Evolutionary conservation across 2,888 invertebrate species (phyloP), one percentile per base, ranked within the genome.

Genomic region (Zygaena filipendulae): DNA sequence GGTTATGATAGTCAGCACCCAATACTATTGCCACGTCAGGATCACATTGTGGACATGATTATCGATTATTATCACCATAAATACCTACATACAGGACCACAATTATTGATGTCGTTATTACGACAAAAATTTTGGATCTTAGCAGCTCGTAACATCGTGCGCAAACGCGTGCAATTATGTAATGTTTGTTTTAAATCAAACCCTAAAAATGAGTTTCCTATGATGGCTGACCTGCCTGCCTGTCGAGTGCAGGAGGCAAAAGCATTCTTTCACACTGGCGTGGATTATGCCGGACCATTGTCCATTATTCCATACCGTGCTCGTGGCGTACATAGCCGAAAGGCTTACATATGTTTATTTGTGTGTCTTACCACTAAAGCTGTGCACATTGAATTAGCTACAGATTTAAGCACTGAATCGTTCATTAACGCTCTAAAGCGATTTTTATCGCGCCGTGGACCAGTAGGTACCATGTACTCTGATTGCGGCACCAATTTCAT

Each of bases 71-170:
- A 21, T 11, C 40, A 43, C 24, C 8, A 8, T 11, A 30, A 32
- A 8, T 21, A 40, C 23, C 30, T 36, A 4, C 42, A 43, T 25
- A 14, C 43, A 5, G 39, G 43, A 5, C 27, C 38, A 2, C 33
- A 36, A 12, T 32, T 35, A 18, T 23, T 39, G 7, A 23, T 30
- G 10, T 40, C 32, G 6, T 11, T 43, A 14, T 12, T 41, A 9
- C 9, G 21, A 7, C 33, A 39, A 33, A 37, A 39, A 27, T 42
- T 29, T 22, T 41, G 42, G 42, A 41, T 43, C 11, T 8, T 43
- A 11, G 32, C 35, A 2, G 29, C 33, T 11, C 22, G 33, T 8
- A 26, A 27, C n/a, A 12, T 26, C 3, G 27, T 33, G 2, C 26
- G 33, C 10, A 12, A 25, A 11, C 26, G 30, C 3, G 12, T 33